A percentile compares a stretch with the other conserved stretches of the same genome.
phyloP scores from a whole-genome alignment of 37 sponge, comb jelly and placozoan species.

The Hormiphora californensis region DNA sequence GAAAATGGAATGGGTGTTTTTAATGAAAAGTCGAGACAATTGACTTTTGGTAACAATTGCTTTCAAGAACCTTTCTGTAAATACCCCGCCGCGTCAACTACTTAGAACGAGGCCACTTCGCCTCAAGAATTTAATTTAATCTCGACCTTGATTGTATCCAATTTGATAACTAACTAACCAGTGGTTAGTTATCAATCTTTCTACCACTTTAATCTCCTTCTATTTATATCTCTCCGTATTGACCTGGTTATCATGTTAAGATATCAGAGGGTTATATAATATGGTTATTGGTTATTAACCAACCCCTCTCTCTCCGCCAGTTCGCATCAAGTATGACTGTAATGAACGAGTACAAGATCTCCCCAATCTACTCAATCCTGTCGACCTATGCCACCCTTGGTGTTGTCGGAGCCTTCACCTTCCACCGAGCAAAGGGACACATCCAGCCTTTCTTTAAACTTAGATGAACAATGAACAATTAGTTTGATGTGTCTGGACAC shows the following conservation, averaged over 20 bases:
- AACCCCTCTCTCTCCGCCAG: neutral
- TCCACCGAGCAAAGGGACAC: neutral
- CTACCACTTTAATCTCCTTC: too few relatives aligned
- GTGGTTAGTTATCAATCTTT: neutral
- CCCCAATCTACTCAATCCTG: neutral
- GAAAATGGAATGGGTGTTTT: too few relatives aligned
- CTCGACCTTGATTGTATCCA: too few relatives aligned
- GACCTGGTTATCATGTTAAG: neutral
- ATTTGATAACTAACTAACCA: neutral
- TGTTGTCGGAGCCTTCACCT: neutral
- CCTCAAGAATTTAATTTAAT: too few relatives aligned
- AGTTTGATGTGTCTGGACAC: too few relatives aligned
- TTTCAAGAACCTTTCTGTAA: too few relatives aligned
- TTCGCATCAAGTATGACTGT: neutral
- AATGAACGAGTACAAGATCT: neutral
- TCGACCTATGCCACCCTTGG: neutral
- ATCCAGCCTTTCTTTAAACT: conserved; percentile 5
- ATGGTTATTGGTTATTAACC: neutral
- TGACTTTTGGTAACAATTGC: too few relatives aligned
- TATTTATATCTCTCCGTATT: too few relatives aligned
- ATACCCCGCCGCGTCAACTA: neutral
- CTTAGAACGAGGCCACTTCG: too few relatives aligned
- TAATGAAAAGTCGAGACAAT: too few relatives aligned
- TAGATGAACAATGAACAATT: too few relatives aligned
- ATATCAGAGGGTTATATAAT: neutral